Base-by-base conservation (phyloP, 2,797 vertebrate species). In the Carcharodon carcharias region DNA sequence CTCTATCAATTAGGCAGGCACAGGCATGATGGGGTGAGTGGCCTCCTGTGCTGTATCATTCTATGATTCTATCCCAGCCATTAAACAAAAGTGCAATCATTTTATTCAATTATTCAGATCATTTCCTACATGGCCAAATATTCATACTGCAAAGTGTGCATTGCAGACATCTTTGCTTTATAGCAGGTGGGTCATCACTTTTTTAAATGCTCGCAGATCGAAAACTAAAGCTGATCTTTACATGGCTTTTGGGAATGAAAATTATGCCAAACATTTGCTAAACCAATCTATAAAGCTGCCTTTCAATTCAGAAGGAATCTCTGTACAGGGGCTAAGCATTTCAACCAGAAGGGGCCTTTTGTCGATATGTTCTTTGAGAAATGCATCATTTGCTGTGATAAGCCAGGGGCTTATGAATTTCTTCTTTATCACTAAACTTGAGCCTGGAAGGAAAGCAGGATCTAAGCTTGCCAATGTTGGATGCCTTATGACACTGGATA, bases 401-500 rank as follows among this genome's bases (percentile, higher is more conserved):
- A 82, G n/a, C 40, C 40, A 40, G 18, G 1, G 18, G 40, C 18
- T 85, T 85, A 45, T 50, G 21, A 85, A 26, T 50, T 85, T 85
- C 82, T 85, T 45, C 45, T 85, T 85, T 50, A 50, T 85, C 45
- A 21, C 45, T 50, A 21, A 21, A 45, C 18, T 21, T 50, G 40
- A 58, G 16, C 35, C 89, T 63, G 35, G 1, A n/a, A 63, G 89
- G 58, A 23, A 7, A 21, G 23, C 40, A 45, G n/a, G n/a, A 23
- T 65, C 63, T 67, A 23, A 85, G 50, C 26, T 93, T 65, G 91
- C 63, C n/a, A 45, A 65, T 45, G 18, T 93, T 40, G 26, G 91
- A 93, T 45, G 45, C 91, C 61, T 93, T 45, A 45, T 40, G 91
- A 45, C 91, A 67, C 35, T 65, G 91, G 91, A 93, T 93, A 67